Percentiles rank a stretch among this genome's conserved stretches.
Conservation (phyloP, 2,797 vertebrate genomes). For the Dallia pectoralis region DNA sequence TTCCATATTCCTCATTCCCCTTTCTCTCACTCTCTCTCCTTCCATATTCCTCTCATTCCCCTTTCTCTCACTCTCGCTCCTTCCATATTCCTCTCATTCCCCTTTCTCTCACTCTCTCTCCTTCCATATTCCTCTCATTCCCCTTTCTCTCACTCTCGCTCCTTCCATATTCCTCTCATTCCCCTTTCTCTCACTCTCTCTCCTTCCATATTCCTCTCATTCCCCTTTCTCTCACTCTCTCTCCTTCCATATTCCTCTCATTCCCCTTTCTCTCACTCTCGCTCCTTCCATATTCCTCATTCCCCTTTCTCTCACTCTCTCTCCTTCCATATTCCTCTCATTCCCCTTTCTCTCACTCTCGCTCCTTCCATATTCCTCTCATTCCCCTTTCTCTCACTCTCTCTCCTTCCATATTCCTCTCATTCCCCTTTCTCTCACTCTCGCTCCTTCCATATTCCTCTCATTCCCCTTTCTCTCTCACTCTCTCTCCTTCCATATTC, state of each 20-base stretch:
- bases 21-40: not conserved
- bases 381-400: not conserved
- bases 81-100: not conserved
- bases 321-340: not conserved
- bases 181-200: not conserved
- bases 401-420: not conserved
- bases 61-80: not conserved
- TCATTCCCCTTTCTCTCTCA: not conserved
- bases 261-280: conserved; percentile 4
- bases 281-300: not conserved
- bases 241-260: not conserved
- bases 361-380: not conserved
- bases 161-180: not conserved
- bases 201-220: not conserved
- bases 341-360: not conserved
- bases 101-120: conserved; percentile 5
- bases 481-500: not conserved
- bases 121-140: not conserved
- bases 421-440: conserved; percentile 3
- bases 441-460: not conserved
- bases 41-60: not conserved
- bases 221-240: not conserved
- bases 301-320: not conserved
- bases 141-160: not conserved
- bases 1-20: no score